Conservation (phyloP, 2,113 vertebrate species). For the Tichodroma muraria region DNA sequence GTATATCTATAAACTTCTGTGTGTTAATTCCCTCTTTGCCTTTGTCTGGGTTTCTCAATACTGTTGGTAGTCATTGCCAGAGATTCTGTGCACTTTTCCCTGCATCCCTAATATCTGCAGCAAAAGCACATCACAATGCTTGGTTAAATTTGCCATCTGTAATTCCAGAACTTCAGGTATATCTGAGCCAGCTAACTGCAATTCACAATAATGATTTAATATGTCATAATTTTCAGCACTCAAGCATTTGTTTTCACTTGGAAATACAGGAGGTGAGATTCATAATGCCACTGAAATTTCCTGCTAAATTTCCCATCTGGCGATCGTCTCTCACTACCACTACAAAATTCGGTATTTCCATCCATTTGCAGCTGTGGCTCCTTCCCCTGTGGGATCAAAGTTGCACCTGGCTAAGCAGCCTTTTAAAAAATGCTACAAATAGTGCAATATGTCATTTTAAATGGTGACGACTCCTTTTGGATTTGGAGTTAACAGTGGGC, state of each 20-base stretch:
- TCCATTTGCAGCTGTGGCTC: slow-evolving; percentile 4
- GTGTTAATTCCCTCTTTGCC: background rate
- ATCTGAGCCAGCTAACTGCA: background rate
- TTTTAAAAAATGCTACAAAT: slow-evolving; percentile 24
- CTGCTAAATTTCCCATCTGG: slow-evolving; percentile 42
- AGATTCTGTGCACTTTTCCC: background rate
- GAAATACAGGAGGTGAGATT: background rate
- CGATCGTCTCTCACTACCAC: background rate
- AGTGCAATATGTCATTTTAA: background rate
- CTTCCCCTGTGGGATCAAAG: background rate
- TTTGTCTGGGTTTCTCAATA: background rate
- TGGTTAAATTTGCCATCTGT: slow-evolving; percentile 17
- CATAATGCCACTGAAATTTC: slow-evolving; percentile 20
- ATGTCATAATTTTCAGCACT: slow-evolving; percentile 19
- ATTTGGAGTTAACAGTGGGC: background rate
- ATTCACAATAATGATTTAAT: slow-evolving; percentile 12
- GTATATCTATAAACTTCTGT: background rate
- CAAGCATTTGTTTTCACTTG: background rate
- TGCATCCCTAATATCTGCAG: background rate
- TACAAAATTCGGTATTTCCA: background rate
- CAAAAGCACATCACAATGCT: background rate
- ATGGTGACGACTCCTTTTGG: background rate
- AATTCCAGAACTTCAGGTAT: slow-evolving; percentile 8
- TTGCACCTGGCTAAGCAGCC: slow-evolving; percentile 30
- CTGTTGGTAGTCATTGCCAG: background rate